Conservation (phyloP, 2,797 vertebrate species). For the Saxicola maurus region DNA sequence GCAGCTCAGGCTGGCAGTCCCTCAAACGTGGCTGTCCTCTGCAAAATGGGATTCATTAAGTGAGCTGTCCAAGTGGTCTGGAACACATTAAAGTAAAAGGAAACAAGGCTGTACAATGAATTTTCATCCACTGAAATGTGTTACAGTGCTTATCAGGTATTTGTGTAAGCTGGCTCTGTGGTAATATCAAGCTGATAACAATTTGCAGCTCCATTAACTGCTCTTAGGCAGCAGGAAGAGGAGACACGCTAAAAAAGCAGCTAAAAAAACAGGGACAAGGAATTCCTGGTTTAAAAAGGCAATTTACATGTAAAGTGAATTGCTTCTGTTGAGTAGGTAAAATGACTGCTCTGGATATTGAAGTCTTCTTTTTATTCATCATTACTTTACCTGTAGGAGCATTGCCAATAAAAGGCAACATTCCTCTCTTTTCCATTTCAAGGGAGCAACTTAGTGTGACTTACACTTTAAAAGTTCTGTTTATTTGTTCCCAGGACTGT, state of each 20-base stretch:
- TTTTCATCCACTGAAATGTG: slow-evolving; percentile 15
- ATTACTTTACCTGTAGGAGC: neutral
- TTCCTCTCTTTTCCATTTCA: neutral
- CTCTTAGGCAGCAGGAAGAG: neutral
- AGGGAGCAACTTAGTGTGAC: neutral
- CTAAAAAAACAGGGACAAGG: neutral
- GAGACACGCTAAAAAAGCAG: neutral
- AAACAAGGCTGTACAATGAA: neutral
- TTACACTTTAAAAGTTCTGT: neutral
- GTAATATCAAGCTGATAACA: slow-evolving; percentile 25
- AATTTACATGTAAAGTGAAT: neutral
- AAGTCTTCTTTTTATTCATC: neutral
- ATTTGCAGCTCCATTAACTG: slow-evolving; percentile 18
- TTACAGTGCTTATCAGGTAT: slow-evolving; percentile 3
- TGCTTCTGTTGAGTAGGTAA: neutral
- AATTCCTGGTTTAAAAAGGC: neutral
- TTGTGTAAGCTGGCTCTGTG: neutral
- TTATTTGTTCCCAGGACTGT: neutral
- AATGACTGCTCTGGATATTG: neutral
- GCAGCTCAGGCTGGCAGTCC: neutral
- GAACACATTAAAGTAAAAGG: slow-evolving; percentile 42
- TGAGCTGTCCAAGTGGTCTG: slow-evolving; percentile 29
- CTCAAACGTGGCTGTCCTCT: neutral
- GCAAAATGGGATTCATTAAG: slow-evolving; percentile 46
- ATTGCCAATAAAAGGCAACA: neutral